Evolutionary conservation across 2,797 vertebrate species (phyloP), one percentile per base, ranked within the genome.

Genomic region (Hydrolagus colliei): DNA sequence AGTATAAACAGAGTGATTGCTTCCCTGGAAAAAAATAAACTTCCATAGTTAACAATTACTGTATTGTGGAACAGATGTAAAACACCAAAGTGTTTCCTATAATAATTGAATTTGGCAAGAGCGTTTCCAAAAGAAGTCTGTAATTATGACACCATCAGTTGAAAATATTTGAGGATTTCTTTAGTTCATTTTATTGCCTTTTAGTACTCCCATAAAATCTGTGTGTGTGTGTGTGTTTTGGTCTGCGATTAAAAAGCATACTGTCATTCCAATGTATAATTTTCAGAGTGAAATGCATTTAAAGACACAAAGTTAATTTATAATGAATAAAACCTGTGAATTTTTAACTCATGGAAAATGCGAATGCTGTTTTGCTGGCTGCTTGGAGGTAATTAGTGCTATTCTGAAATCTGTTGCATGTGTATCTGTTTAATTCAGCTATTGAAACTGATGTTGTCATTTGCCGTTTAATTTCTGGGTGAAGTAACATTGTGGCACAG

Each of bases 91-190:
- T 89, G 89, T 90, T 91, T 91, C 89, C 87, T 86, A 86, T 87
- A 87, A 88, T 90, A 91, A 89, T 91, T 89, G 90, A 87, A 90
- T 91, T 86, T 88, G 86, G 87, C 86, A 88, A 18, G 87, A 87
- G 86, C 86, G 86, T 90, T 89, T 87, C 86, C 86, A 72, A 88
- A 89, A 89, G 87, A 87, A 91, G 90, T 87, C 91, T 92, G 87
- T 89, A 89, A 91, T 92, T 91, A 91, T 86, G 88, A 89, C 91
- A 91, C 89, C 90, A 87, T 89, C 86, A 87, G 88, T 88, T 89
- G 88, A 87, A 86, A 86, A 82, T 86, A 87, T 89, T 89, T 87
- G 86, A 85, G 88, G 72, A 68, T 87, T 87, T 85, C 27, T 76
- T 72, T 85, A 80, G 12, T 87, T 72, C 16, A 73, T 59, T 87